Conservation (phyloP, 2,797 vertebrate species). For the Triplophysa yarkandensis region DNA sequence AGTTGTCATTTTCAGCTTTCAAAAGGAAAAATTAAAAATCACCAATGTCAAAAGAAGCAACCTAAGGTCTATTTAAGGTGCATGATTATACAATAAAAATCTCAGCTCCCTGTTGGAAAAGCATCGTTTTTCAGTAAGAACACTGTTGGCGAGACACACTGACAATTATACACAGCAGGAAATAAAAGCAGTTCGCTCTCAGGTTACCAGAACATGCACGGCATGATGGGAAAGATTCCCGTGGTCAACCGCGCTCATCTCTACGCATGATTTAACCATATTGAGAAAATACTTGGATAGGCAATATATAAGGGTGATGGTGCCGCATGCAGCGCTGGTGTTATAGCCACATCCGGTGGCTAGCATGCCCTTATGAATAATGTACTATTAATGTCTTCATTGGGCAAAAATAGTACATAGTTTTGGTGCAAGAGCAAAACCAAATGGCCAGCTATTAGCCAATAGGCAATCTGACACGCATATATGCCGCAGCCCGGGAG, state of each 20-base stretch:
- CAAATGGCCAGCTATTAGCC: slow-evolving; percentile 32
- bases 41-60: not conserved
- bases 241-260: slow-evolving; percentile 34
- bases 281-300: slow-evolving; percentile 26
- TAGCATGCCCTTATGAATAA: slow-evolving; percentile 47
- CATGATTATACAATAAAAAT: slow-evolving; percentile 26
- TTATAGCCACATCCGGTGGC: slow-evolving; percentile 41
- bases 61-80: slow-evolving; percentile 41
- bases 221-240: slow-evolving; percentile 32
- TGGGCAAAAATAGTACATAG: slow-evolving; percentile 26
- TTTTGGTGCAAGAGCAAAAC: slow-evolving; percentile 34
- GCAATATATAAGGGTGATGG: slow-evolving; percentile 9
- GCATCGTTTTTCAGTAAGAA: slow-evolving; percentile 52
- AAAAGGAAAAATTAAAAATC: slow-evolving; percentile 35
- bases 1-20: slow-evolving; percentile 32
- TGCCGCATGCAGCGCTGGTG: slow-evolving; percentile 44
- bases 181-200: slow-evolving; percentile 41
- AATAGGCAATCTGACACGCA: slow-evolving; percentile 39
- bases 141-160: slow-evolving; percentile 39
- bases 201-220: slow-evolving; percentile 52
- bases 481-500: slow-evolving; percentile 14
- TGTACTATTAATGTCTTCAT: slow-evolving; percentile 27
- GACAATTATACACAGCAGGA: slow-evolving; percentile 38
- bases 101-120: slow-evolving; percentile 28
- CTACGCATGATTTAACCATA: slow-evolving; percentile 10